phyloP scores from a whole-genome alignment of 2,797 vertebrate genomes.

The Otolemur crassicaudatus region DNA sequence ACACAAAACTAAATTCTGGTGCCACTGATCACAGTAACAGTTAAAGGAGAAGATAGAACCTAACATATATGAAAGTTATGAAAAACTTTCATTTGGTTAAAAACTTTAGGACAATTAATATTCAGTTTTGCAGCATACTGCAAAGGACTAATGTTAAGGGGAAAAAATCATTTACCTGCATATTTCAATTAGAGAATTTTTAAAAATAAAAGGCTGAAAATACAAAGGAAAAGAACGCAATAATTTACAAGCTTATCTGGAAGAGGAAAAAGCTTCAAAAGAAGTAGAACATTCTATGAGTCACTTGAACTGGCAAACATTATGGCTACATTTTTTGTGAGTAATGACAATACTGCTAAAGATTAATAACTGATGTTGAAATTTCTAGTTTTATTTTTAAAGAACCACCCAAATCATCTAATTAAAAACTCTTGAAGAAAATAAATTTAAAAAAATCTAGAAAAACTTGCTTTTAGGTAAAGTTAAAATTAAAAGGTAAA shows the following conservation, averaged over 20 bases:
- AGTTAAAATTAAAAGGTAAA: constrained; percentile 80
- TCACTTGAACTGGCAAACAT: not conserved
- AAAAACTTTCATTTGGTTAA: constrained; percentile 16
- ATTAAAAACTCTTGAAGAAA: constrained; percentile 83
- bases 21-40: not conserved
- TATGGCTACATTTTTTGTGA: not conserved
- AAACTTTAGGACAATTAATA: constrained; percentile 28
- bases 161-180: constrained; percentile 7
- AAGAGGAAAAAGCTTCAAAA: constrained; percentile 58
- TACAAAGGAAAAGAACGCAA: not conserved
- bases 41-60: not conserved
- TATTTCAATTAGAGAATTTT: constrained; percentile 27
- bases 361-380: constrained; percentile 70
- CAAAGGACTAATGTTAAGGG: not conserved
- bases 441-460: constrained; percentile 77
- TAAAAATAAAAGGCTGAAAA: not conserved
- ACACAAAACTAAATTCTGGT: not conserved
- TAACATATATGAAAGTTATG: not conserved
- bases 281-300: not conserved
- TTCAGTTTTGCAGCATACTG: not conserved
- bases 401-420: constrained; percentile 81
- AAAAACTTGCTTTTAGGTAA: constrained; percentile 81
- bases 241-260: constrained; percentile 27
- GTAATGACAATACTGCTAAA: constrained; percentile 55
- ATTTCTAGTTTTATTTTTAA: constrained; percentile 83